Base-by-base conservation (phyloP, 2,888 invertebrate genomes). In the Cecidostiba fungosa region DNA sequence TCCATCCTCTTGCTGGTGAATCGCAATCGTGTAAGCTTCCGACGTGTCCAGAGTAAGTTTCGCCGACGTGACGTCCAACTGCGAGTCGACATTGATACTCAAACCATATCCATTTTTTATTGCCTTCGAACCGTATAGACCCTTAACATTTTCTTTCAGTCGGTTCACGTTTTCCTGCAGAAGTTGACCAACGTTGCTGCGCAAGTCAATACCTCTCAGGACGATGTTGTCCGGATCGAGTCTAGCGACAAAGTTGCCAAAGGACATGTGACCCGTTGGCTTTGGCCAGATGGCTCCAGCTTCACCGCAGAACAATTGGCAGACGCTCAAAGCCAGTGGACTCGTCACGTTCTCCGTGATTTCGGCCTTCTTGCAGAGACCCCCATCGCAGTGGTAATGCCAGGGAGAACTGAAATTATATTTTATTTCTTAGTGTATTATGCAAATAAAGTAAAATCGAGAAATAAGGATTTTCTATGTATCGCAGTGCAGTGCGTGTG, bases 281-380 rank as follows among this genome's bases (percentile, higher is more conserved):
- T 93, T 94, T 0, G 96, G 96, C 96, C 96, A 96, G 1, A 96
- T 90, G 0, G 94, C 93, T 91, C 95, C 95, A 78, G 94, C 93
- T 47, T 95, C 94, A 43, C 94, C 94, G 89, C 96, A 96, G 91
- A 95, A 95, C 92, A 96, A 93, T 90, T 95, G 95, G 92, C 96
- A 96, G 43, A 95, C 95, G 87, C 95, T 94, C 86, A 96, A 91
- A 8, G 93, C 88, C 26, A 89, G 47, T 3, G 92, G 92, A 3
- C 82, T 73, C 26, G 85, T 87, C 5, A 89, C 89, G 6, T 91
- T 87, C 8, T 88, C 50, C 1, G 90, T 91, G 47, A 91, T 91
- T 82, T 89, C 86, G 3, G 86, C 79, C 26, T 93, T 93, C 74
- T 90, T 89, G 86, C 93, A 93, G 4, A 89, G 84, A n/a, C 92